phyloP scores from a whole-genome alignment of 1,140 invertebrate genomes.

The Papilio machaon region DNA sequence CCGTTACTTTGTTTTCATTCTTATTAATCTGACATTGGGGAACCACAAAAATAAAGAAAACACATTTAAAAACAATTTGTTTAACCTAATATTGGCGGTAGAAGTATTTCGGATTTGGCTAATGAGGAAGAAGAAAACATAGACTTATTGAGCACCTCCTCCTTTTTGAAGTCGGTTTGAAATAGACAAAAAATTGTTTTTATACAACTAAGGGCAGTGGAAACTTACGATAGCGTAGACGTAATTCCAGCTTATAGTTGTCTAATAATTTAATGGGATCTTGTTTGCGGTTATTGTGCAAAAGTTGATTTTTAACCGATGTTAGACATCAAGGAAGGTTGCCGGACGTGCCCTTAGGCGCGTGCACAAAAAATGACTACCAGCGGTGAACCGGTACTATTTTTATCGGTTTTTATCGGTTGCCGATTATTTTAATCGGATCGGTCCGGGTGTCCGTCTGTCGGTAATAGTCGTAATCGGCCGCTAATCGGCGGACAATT shows the following conservation, averaged over 20 bases:
- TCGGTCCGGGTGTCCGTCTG: conserved; percentile 75
- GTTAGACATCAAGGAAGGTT: conserved; percentile 5
- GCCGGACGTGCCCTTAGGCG: conserved; percentile 43
- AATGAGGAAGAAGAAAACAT: too few species aligned
- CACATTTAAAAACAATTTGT: too few species aligned
- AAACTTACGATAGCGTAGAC: neutral
- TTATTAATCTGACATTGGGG: neutral
- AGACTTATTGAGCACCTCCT: too few species aligned
- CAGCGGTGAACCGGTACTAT: conserved; percentile 61
- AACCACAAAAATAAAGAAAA: neutral
- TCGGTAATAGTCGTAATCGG: conserved; percentile 78
- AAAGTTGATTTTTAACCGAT: conserved; percentile 9
- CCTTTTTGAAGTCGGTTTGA: too few species aligned
- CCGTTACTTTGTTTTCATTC: neutral
- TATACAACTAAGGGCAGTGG: too few species aligned
- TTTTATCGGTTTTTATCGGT: conserved; percentile 75
- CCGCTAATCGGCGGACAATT: conserved; percentile 79
- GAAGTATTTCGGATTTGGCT: too few species aligned
- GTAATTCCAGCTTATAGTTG: neutral
- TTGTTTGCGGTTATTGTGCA: neutral
- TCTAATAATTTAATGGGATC: neutral
- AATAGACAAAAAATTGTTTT: too few species aligned
- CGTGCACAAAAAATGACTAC: conserved; percentile 60
- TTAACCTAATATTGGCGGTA: too few species aligned
- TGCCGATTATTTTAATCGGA: conserved; percentile 79